Conservation (phyloP, 2,113 vertebrate species). For the Nycticorax nycticorax region DNA sequence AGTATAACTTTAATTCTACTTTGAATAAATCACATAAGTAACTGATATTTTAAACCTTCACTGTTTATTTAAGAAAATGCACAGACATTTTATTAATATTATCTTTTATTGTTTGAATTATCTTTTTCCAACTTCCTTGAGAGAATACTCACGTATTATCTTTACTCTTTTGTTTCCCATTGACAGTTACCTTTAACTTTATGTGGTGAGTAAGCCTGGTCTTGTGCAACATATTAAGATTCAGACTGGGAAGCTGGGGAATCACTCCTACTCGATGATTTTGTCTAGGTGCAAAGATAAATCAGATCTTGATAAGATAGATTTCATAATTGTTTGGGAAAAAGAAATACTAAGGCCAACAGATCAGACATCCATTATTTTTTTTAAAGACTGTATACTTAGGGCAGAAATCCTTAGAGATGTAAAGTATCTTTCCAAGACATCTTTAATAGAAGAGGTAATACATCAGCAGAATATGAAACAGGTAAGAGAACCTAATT, state of each 20-base stretch:
- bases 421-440: not conserved
- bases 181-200: not conserved
- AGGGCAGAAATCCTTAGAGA: not conserved
- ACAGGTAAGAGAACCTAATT: not conserved
- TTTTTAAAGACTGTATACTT: not conserved
- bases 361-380: not conserved
- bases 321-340: not conserved
- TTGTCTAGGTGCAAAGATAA: not conserved
- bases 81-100: not conserved
- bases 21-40: not conserved
- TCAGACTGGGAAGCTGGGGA: not conserved
- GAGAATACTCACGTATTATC: not conserved
- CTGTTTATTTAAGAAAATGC: not conserved
- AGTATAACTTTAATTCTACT: not conserved
- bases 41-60: not conserved
- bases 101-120: not conserved
- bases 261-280: not conserved
- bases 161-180: not conserved
- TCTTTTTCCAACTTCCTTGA: not conserved
- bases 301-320: not conserved
- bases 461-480: not conserved
- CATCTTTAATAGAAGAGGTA: not conserved
- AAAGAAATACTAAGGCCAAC: fast-evolving
- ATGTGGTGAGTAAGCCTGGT: not conserved
- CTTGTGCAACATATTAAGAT: not conserved